A percentile compares a stretch with the other conserved stretches of the same genome.
Evolutionary conservation across 1,140 invertebrate genomes (phyloP).

Genomic region (Littorina saxatilis): DNA sequence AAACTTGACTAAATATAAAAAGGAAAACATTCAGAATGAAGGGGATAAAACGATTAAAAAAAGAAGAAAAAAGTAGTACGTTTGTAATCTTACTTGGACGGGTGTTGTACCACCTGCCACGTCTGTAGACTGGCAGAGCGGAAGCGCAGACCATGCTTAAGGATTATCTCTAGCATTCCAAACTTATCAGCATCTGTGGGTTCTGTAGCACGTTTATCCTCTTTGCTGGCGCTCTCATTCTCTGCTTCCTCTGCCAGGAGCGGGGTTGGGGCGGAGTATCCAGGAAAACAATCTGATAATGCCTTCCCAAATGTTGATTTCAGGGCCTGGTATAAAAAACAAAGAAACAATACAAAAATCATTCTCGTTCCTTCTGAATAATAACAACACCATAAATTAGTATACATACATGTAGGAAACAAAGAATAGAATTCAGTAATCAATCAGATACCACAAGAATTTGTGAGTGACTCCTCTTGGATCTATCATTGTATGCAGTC

Average conservation of each 20-base stretch:
- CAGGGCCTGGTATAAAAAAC: neutral
- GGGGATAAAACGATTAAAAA: no score
- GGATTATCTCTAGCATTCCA: slow-evolving; percentile 35
- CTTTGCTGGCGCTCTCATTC: no score
- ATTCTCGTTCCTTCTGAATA: no score
- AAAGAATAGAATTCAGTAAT: neutral
- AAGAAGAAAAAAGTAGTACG: no score
- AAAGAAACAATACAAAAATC: neutral
- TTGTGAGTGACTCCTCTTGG: no score
- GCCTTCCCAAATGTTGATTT: slow-evolving; percentile 12
- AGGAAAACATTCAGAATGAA: no score
- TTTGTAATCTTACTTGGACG: slow-evolving; percentile 37
- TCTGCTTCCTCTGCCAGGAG: neutral
- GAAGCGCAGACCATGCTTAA: slow-evolving; percentile 36
- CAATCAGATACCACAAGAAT: no score
- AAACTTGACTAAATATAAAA: no score
- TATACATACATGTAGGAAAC: neutral
- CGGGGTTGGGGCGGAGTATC: neutral
- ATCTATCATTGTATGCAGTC: no score
- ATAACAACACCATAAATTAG: neutral
- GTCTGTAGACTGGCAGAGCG: slow-evolving; percentile 42
- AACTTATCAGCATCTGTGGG: neutral
- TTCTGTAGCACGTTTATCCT: neutral
- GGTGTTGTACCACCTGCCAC: slow-evolving; percentile 47
- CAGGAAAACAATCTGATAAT: slow-evolving; percentile 27